These are phyloP conservation scores for Rhinopomastus cyanomelas DNA, from an alignment of 2,113 vertebrate species.

Conservation along the genomic window DNA sequence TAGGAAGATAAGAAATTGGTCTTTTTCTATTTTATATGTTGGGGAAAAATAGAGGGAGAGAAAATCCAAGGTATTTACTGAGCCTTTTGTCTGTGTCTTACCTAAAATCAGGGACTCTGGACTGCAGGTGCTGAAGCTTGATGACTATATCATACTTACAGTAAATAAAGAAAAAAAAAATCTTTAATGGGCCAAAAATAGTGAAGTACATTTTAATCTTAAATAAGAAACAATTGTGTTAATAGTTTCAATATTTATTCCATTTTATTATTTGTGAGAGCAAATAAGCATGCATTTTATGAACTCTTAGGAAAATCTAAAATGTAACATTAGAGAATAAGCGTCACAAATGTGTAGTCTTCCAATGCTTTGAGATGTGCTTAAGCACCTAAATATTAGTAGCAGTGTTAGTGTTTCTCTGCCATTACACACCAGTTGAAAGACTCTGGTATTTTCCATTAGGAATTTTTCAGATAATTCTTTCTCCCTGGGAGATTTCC, in stretches of 20 bases:
- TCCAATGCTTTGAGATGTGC: background rate
- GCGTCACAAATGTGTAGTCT: background rate
- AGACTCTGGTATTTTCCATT: background rate
- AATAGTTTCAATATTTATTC: background rate
- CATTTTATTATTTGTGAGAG: background rate
- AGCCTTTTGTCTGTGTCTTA: slow-evolving; percentile 2
- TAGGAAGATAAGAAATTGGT: slow-evolving; percentile 52
- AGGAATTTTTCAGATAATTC: background rate
- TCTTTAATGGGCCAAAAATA: background rate
- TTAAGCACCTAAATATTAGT: background rate
- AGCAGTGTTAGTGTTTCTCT: background rate
- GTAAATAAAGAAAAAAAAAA: background rate
- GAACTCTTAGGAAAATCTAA: background rate
- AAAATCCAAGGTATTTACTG: slow-evolving; percentile 8
- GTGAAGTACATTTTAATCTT: background rate
- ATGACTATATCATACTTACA: background rate
- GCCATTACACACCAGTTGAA: background rate
- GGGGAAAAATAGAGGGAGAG: background rate
- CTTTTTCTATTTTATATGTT: slow-evolving; percentile 1
- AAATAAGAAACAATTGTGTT: background rate
- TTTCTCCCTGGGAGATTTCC: background rate
- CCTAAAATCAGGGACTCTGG: background rate
- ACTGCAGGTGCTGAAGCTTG: background rate
- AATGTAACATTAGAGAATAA: background rate
- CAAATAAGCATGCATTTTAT: background rate